Percentiles rank a stretch among this genome's conserved stretches.
Conservation (phyloP, 2,797 vertebrate genomes). For the Chelon auratus region DNA sequence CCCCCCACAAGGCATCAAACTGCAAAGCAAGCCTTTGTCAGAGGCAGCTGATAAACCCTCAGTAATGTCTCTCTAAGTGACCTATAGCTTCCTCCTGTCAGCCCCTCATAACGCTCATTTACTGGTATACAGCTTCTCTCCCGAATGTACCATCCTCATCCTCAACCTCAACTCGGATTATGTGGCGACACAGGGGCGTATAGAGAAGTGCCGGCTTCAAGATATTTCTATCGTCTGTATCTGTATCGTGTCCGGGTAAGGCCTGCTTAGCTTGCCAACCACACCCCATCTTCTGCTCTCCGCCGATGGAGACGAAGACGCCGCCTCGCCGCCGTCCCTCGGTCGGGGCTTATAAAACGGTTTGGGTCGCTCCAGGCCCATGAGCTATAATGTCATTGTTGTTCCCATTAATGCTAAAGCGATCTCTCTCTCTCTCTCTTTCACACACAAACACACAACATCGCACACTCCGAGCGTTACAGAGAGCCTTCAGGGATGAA, state of each 20-base stretch:
- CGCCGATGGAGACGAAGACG: slow-evolving; percentile 26
- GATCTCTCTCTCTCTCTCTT: not conserved
- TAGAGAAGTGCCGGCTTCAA: no score
- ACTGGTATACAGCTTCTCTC: not conserved
- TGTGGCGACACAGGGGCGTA: no score
- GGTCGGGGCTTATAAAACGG: slow-evolving; percentile 26
- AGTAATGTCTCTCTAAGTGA: slow-evolving; percentile 2
- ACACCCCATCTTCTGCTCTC: slow-evolving; percentile 70
- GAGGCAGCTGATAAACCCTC: slow-evolving; percentile 22
- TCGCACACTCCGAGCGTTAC: not conserved
- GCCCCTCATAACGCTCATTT: not conserved
- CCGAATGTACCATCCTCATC: not conserved
- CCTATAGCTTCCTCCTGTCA: not conserved
- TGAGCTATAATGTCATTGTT: slow-evolving; percentile 55
- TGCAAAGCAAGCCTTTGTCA: slow-evolving; percentile 23
- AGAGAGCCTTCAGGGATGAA: slow-evolving; percentile 19
- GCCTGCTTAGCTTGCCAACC: slow-evolving; percentile 73
- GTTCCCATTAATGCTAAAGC: slow-evolving; percentile 29
- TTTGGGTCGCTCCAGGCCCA: slow-evolving; percentile 33
- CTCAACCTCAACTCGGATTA: not conserved
- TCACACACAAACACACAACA: slow-evolving; percentile 3
- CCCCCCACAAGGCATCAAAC: slow-evolving; percentile 20
- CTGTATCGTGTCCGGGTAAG: slow-evolving; percentile 32
- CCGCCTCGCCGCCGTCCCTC: slow-evolving; percentile 34
- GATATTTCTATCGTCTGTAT: no score